phyloP scores from a whole-genome alignment of 2,113 vertebrate genomes.

The Sinocyclocheilus rhinocerous region DNA sequence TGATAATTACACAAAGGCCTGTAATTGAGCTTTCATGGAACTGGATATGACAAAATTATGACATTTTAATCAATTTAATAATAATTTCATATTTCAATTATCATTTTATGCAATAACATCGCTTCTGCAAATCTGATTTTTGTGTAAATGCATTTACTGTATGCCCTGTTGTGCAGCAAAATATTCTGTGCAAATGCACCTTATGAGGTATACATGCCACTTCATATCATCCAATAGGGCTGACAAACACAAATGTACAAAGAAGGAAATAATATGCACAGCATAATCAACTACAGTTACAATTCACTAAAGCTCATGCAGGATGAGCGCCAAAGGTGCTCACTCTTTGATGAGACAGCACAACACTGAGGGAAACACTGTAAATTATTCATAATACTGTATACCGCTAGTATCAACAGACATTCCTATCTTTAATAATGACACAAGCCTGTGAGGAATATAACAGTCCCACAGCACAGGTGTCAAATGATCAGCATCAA shows the following conservation, averaged over 20 bases:
- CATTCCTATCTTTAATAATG: not conserved
- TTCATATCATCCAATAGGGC: not conserved
- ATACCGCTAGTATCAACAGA: not conserved
- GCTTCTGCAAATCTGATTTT: not conserved
- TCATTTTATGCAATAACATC: not conserved
- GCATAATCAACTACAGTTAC: not conserved
- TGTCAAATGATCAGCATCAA: not conserved
- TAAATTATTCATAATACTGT: slow-evolving; percentile 21
- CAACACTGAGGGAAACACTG: not conserved
- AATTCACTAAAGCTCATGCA: not conserved
- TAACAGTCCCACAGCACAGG: not conserved
- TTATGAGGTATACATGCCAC: not conserved
- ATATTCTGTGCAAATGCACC: not conserved
- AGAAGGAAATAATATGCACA: not conserved
- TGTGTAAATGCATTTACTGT: too few relatives aligned
- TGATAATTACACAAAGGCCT: not conserved
- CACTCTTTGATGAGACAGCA: not conserved
- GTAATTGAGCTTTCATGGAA: not conserved
- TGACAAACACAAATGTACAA: slow-evolving; percentile 12
- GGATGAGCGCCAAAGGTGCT: not conserved
- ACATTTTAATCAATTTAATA: too few relatives aligned
- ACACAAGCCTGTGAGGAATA: not conserved
- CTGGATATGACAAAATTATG: not conserved
- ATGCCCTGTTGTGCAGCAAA: not conserved
- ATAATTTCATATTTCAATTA: too few relatives aligned